Evolutionary conservation across 2,797 vertebrate genomes (phyloP).

Genomic region (Vultur gryphus): DNA sequence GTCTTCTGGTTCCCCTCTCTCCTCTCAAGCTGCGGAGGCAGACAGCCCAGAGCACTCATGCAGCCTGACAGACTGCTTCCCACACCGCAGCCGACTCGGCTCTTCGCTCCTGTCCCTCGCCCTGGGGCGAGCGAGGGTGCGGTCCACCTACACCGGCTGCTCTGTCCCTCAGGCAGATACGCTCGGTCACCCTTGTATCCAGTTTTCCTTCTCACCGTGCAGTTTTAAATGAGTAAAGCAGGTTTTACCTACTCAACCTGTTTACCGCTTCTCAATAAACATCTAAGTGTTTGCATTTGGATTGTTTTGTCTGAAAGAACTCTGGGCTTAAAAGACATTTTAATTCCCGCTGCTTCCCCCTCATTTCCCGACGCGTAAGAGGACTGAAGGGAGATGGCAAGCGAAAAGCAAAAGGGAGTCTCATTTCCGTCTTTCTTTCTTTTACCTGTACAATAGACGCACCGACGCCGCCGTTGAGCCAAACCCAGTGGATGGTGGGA

Average conservation of each 20-base stretch:
- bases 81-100: accelerated
- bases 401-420: not conserved
- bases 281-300: too few species aligned
- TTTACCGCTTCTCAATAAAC: not conserved
- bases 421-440: not conserved
- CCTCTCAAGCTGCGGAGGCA: accelerated
- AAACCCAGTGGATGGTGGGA: conserved; percentile 93
- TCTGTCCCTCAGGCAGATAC: accelerated
- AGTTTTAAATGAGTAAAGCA: not conserved
- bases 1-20: not conserved
- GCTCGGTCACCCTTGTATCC: too few species aligned
- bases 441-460: conserved; percentile 89
- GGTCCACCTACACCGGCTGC: not conserved
- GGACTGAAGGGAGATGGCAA: not conserved
- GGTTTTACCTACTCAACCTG: not conserved
- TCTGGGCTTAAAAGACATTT: not conserved
- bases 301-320: accelerated
- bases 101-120: accelerated
- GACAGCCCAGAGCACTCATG: accelerated
- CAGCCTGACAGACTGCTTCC: not conserved
- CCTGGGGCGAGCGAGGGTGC: accelerated
- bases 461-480: conserved; percentile 86
- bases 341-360: not conserved
- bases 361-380: accelerated
- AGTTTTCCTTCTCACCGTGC: accelerated